Base-by-base conservation (phyloP, 2,113 vertebrate species). In the Etia nguti region DNA sequence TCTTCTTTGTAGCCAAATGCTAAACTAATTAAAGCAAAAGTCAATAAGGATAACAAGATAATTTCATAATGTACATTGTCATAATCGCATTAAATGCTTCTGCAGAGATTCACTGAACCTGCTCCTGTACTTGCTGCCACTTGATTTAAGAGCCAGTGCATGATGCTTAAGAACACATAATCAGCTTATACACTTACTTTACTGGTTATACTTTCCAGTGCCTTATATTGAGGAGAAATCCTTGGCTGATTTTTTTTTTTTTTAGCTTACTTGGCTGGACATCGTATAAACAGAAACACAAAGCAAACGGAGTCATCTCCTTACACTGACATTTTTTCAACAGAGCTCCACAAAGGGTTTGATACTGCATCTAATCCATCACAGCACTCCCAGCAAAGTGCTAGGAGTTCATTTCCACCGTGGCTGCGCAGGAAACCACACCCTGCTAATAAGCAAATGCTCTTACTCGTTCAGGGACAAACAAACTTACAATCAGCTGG, bases 351-450 rank as follows among this genome's bases (percentile, higher is more conserved):
- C 2, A 18, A 36, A 62, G 26, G 24, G 10, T 84, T 57, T 52
- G 65, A 26, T 55, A 8, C 54, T 65, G 79, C n/a, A 77, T 87
- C 81, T 85, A 4, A 34, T 60, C 80, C 65, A 86, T 90, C 80
- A 11, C 54, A 38, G 86, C 85, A 68, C 88, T 91, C 68, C 46
- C 79, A 48, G 59, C 84, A 80, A 91, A 89, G 91, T 89, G 90
- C 86, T 85, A 11, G 48, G 59, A 81, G 65, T 77, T 84, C 43
- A 57, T 81, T 60, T 84, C 89, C 89, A 65, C 50, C 20, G 81
- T 89, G 80, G 81, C 85, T 22, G 70, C 34, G 54, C 87, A 89
- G 93, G 85, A 92, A 92, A 89, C 90, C 89, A 81, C 91, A 86
- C 91, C 87, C 87, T n/a, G 73, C 52, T 87, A 87, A 90, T 77